These are phyloP conservation scores for Parapristionchus giblindavisi DNA, from an alignment of 2,888 invertebrate species.

Conservation along the genomic window DNA sequence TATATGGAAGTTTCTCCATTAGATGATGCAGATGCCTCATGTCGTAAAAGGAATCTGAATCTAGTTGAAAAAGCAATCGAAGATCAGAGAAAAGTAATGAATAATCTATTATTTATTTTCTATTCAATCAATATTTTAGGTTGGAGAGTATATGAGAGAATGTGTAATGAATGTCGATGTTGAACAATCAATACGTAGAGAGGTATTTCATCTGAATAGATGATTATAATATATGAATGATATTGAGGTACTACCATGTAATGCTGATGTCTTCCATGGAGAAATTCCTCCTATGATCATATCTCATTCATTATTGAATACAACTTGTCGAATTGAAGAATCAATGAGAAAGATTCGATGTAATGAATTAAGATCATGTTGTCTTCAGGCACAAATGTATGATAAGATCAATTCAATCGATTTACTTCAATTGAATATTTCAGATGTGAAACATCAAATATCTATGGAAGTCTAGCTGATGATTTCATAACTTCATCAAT, in stretches of 20 bases:
- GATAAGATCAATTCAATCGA: background rate
- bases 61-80: background rate
- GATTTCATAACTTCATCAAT: background rate
- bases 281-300: constrained; percentile 2
- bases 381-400: background rate
- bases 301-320: constrained; percentile 1
- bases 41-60: background rate
- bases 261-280: background rate
- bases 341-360: background rate
- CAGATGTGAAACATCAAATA: background rate
- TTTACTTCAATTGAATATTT: background rate
- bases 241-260: background rate
- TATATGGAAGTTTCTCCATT: constrained; percentile 16
- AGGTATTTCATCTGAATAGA: background rate
- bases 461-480: constrained; percentile 1
- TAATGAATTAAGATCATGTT: constrained; percentile 5
- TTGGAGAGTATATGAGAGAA: constrained; percentile 16
- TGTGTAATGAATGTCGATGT: background rate
- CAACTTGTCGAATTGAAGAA: constrained; percentile 7
- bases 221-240: background rate
- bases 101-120: background rate
- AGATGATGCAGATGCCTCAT: constrained; percentile 8
- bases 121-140: constrained; percentile 3
- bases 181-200: background rate
- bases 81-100: constrained; percentile 17